phyloP scores from a whole-genome alignment of 2,888 invertebrate species.

The Isoperla grammatica region DNA sequence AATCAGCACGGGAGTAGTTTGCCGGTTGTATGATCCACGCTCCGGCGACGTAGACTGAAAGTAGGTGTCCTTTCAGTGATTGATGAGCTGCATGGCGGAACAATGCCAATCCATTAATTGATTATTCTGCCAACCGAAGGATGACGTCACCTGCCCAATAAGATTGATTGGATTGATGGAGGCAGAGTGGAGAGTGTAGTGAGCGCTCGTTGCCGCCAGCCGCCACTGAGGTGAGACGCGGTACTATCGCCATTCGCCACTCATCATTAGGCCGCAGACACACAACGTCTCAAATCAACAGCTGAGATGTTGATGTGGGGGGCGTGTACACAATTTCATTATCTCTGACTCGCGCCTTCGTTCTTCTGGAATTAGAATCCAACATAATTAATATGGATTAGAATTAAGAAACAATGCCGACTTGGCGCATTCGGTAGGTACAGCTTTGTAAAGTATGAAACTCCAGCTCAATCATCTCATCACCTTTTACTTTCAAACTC shows the following conservation, averaged over 20 bases:
- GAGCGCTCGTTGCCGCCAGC: not conserved
- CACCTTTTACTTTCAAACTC: no score
- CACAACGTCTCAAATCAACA: not conserved
- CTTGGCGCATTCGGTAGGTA: no score
- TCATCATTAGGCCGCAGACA: not conserved
- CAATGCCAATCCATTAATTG: slow-evolving; percentile 28
- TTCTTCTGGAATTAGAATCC: no score
- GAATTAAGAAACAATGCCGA: no score
- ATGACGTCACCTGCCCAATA: slow-evolving; percentile 24
- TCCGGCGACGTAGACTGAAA: slow-evolving; percentile 13
- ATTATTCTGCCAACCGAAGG: slow-evolving; percentile 24
- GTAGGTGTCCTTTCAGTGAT: slow-evolving; percentile 25
- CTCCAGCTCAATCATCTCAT: no score
- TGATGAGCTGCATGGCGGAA: slow-evolving; percentile 17
- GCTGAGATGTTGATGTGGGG: no score
- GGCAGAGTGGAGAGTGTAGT: not conserved
- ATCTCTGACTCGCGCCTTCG: no score
- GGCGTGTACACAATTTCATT: no score
- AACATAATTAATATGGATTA: no score
- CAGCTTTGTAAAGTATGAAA: no score
- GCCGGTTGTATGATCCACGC: slow-evolving; percentile 1
- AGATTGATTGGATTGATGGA: slow-evolving; percentile 24
- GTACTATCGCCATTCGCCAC: no score
- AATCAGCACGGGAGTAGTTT: not conserved
- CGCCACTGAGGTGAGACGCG: not conserved